A percentile compares a stretch with the other conserved stretches of the same genome.
Conservation (phyloP, 2,888 invertebrate genomes). For the Trissoscelio sp. region DNA sequence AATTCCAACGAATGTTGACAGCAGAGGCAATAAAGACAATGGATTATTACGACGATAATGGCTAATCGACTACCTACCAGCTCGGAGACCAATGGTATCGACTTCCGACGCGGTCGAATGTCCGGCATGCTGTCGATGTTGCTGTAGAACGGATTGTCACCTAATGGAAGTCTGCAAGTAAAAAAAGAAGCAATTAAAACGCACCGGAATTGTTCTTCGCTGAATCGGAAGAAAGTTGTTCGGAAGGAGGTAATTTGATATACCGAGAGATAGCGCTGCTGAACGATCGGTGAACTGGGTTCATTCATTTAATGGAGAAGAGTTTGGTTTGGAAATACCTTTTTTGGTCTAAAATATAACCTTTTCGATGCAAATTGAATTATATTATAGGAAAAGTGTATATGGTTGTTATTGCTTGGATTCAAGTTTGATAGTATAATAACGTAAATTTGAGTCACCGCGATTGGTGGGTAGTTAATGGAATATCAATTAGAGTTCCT, state of each 20-base stretch:
- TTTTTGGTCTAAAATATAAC: too few species aligned
- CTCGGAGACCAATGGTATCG: slow-evolving; percentile 99
- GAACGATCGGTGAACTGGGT: neutral
- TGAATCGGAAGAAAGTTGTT: neutral
- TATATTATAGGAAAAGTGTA: too few species aligned
- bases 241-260: slow-evolving; percentile 4
- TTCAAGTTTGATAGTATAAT: slow-evolving; percentile 5
- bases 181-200: slow-evolving; percentile 64
- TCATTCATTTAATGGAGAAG: neutral
- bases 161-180: slow-evolving; percentile 89
- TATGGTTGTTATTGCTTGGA: neutral
- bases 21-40: slow-evolving; percentile 76
- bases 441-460: slow-evolving; percentile 18
- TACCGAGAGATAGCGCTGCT: neutral
- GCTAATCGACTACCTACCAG: slow-evolving; percentile 91
- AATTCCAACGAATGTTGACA: slow-evolving; percentile 74
- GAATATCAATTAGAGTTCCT: slow-evolving; percentile 5
- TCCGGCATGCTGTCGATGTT: slow-evolving; percentile 99
- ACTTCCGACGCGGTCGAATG: slow-evolving; percentile 97
- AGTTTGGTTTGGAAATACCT: neutral
- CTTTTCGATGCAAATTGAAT: neutral
- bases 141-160: slow-evolving; percentile 99
- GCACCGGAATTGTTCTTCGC: neutral
- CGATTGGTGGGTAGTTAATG: neutral
- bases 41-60: slow-evolving; percentile 78